These are phyloP conservation scores for Porites australiensis DNA, from an alignment of 64 coral and sea anemone genomes.

Conservation along the genomic window DNA sequence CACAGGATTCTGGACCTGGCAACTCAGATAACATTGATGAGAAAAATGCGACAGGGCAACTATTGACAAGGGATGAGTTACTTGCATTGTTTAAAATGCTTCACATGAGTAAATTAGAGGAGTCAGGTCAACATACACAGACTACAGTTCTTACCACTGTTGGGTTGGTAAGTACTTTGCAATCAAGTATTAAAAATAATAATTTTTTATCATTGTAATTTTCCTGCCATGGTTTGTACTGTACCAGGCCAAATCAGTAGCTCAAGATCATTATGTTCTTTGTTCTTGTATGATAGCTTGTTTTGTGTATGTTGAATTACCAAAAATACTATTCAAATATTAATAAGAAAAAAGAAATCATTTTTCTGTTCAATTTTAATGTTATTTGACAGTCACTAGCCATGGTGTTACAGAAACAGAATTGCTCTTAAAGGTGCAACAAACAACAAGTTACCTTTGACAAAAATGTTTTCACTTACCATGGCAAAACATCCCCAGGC, in stretches of 20 bases:
- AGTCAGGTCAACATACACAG: neutral
- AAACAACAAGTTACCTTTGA: no score
- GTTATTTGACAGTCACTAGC: no score
- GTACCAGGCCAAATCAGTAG: no score
- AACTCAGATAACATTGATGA: neutral
- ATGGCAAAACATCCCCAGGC: no score
- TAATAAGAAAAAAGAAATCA: no score
- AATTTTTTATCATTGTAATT: neutral
- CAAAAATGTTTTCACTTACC: no score
- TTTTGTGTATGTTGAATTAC: no score
- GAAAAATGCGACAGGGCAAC: constrained; percentile 39
- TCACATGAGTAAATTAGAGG: constrained; percentile 36
- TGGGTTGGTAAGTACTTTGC: constrained; percentile 37
- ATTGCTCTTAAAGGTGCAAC: no score
- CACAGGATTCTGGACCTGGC: neutral
- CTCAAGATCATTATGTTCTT: neutral
- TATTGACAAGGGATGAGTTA: constrained; percentile 82
- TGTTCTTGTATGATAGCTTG: neutral
- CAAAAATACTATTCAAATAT: no score
- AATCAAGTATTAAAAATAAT: no score
- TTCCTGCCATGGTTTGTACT: neutral
- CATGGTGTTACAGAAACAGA: no score
- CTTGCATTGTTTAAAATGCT: constrained; percentile 69
- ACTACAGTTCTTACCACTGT: constrained; percentile 21
- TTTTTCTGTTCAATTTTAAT: no score